Evolutionary conservation across 2,888 invertebrate genomes (phyloP).

Genomic region (Baccha elongata): DNA sequence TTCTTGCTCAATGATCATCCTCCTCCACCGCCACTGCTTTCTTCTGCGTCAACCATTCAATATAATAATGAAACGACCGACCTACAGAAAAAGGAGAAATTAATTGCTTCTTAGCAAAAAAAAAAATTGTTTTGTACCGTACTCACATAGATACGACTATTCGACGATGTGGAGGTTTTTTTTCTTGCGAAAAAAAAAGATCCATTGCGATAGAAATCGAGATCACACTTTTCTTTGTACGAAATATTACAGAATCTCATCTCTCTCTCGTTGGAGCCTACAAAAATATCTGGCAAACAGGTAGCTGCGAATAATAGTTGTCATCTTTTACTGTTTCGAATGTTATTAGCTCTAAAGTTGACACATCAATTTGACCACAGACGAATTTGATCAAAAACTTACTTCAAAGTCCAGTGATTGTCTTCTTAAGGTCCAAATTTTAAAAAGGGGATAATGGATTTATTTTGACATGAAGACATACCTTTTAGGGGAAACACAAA

Average conservation of each 20-base stretch:
- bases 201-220: slow-evolving; percentile 66
- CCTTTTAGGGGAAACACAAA: slow-evolving; percentile 13
- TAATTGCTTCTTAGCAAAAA: slow-evolving; percentile 62
- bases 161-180: slow-evolving; percentile 21
- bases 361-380: slow-evolving; percentile 13
- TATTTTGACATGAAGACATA: slow-evolving; percentile 41
- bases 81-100: slow-evolving; percentile 73
- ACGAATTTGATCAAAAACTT: slow-evolving; percentile 26
- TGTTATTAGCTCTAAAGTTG: slow-evolving; percentile 53
- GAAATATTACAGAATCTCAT: slow-evolving; percentile 44
- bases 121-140: slow-evolving; percentile 18
- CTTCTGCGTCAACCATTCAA: slow-evolving; percentile 34
- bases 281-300: slow-evolving; percentile 41
- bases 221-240: slow-evolving; percentile 62
- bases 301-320: slow-evolving; percentile 51
- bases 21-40: slow-evolving; percentile 6
- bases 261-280: slow-evolving; percentile 11
- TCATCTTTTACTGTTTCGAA: slow-evolving; percentile 22
- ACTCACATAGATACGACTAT: slow-evolving; percentile 11
- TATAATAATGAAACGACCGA: slow-evolving; percentile 32
- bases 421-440: slow-evolving; percentile 14
- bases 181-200: slow-evolving; percentile 47
- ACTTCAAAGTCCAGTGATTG: slow-evolving; percentile 3
- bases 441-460: slow-evolving; percentile 35
- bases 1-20: slow-evolving; percentile 7